Percentiles rank a stretch among this genome's conserved stretches.
phyloP scores from a whole-genome alignment of 2,888 invertebrate species.

The Caenorhabditis panamensis region DNA sequence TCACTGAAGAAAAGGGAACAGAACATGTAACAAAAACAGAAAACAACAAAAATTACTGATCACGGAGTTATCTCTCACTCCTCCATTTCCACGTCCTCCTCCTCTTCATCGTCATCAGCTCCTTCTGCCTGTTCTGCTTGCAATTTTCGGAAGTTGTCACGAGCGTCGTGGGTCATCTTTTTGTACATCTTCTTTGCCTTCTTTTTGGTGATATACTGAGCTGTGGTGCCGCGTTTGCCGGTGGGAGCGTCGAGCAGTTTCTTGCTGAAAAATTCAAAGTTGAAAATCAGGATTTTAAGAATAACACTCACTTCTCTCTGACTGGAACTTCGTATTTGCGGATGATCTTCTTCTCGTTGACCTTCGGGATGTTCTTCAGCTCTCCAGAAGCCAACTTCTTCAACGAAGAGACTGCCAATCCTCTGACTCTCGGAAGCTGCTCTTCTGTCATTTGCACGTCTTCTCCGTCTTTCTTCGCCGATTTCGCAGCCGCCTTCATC shows the following conservation, averaged over 20 bases:
- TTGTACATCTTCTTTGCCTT: conserved; percentile 62
- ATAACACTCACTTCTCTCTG: conserved; percentile 34
- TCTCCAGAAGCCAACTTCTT: conserved; percentile 48
- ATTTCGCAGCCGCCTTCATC: conserved; percentile 43
- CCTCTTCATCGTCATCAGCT: conserved; percentile 26
- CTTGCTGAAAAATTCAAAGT: conserved; percentile 27
- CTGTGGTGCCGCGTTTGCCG: conserved; percentile 47
- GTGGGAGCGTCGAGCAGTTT: conserved; percentile 57
- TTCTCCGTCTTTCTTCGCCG: conserved; percentile 48
- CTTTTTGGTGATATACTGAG: conserved; percentile 59
- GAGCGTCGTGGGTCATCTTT: conserved; percentile 59
- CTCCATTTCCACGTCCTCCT: conserved; percentile 51
- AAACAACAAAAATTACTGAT: conserved; percentile 12
- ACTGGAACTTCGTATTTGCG: conserved; percentile 54
- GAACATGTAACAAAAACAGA: conserved; percentile 22
- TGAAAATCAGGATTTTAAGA: not conserved
- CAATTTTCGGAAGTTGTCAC: conserved; percentile 50
- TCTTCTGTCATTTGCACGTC: conserved; percentile 45
- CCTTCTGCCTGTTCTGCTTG: conserved; percentile 38
- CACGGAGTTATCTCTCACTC: not conserved
- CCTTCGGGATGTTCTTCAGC: conserved; percentile 59
- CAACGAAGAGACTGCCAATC: conserved; percentile 51
- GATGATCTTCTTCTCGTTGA: conserved; percentile 59
- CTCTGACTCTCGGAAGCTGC: conserved; percentile 37
- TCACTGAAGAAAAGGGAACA: not conserved